A percentile compares a stretch with the other conserved stretches of the same genome.
Evolutionary conservation across 2,888 invertebrate species (phyloP).

Genomic region (Limnephilus marmoratus): DNA sequence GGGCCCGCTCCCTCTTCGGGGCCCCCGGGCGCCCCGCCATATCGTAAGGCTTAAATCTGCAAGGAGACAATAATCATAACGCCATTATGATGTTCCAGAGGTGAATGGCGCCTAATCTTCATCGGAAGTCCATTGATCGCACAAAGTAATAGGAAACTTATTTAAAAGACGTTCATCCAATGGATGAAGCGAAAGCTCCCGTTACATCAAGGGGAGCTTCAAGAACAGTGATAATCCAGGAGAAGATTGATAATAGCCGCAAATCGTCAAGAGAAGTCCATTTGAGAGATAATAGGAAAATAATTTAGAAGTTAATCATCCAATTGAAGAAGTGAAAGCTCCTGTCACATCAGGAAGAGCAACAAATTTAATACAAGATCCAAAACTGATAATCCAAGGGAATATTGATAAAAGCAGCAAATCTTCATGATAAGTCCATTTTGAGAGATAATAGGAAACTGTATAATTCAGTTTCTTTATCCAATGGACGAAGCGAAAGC

Average conservation of each 20-base stretch:
- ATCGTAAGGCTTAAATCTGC: constrained; percentile 80
- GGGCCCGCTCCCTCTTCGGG: constrained; percentile 32
- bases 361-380: too few relatives aligned
- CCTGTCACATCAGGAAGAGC: background rate
- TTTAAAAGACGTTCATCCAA: too few relatives aligned
- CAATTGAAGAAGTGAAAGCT: background rate
- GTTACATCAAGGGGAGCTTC: too few relatives aligned
- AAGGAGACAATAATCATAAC: constrained; percentile 60
- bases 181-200: too few relatives aligned
- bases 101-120: background rate
- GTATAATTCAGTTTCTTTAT: too few relatives aligned
- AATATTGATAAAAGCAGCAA: too few relatives aligned
- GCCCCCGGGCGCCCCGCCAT: constrained; percentile 69
- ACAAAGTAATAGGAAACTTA: too few relatives aligned
- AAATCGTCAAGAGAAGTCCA: background rate
- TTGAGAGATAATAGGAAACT: too few relatives aligned
- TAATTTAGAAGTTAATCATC: background rate
- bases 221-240: too few relatives aligned
- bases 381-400: background rate
- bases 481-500: too few relatives aligned
- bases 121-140: background rate
- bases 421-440: too few relatives aligned
- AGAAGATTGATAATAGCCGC: too few relatives aligned
- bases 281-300: background rate
- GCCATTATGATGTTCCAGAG: constrained; percentile 20